phyloP scores from a whole-genome alignment of 2,888 invertebrate species.

The Eurois occulta region DNA sequence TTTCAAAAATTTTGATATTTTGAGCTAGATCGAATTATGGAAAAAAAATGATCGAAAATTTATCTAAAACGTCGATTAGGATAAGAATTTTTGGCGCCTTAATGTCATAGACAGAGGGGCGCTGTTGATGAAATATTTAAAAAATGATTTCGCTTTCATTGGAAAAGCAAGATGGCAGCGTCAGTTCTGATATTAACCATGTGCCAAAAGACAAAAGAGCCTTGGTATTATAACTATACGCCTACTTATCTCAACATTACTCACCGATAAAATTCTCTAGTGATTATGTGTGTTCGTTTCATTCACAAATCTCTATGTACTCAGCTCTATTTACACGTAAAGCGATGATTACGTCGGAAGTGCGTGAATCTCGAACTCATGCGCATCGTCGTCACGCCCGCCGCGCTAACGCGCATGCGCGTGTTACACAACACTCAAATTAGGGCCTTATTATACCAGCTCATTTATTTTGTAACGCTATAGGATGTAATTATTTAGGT shows the following conservation, averaged over 20 bases:
- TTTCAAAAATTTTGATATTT: too few species aligned
- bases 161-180: not conserved
- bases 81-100: not conserved
- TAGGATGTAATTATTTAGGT: conserved; percentile 52
- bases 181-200: not conserved
- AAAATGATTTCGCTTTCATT: not conserved
- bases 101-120: not conserved
- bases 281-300: not conserved
- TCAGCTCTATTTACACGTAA: conserved; percentile 47
- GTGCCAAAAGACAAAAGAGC: not conserved
- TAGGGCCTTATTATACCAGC: conserved; percentile 57
- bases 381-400: conserved; percentile 58
- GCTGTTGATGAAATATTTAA: not conserved
- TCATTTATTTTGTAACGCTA: conserved; percentile 65
- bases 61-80: not conserved
- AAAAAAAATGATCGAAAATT: not conserved
- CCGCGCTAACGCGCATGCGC: conserved; percentile 52
- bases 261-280: not conserved
- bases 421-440: conserved; percentile 62
- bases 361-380: conserved; percentile 61
- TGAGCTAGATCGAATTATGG: too few species aligned
- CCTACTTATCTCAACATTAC: not conserved
- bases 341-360: conserved; percentile 68
- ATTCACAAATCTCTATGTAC: conserved; percentile 29
- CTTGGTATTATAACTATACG: not conserved